A percentile compares a stretch with the other conserved stretches of the same genome.
Evolutionary conservation across 92 coral and sea anemone genomes (phyloP).

Genomic region (Epizoanthus ramosus): DNA sequence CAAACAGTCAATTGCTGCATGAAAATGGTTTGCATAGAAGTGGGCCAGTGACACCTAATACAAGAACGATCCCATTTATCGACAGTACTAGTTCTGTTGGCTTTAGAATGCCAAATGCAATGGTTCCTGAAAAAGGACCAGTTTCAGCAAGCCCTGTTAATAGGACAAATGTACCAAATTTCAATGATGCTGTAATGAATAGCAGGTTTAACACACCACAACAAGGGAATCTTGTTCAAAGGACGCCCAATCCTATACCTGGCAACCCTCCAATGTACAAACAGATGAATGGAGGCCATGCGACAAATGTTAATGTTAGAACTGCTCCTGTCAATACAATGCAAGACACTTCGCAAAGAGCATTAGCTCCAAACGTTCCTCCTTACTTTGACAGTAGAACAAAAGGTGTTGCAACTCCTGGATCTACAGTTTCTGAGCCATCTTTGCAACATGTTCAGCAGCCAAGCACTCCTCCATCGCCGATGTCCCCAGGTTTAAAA

Average conservation of each 20-base stretch:
- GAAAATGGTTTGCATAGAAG: constrained; percentile 33
- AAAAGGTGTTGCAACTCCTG: constrained; percentile 64
- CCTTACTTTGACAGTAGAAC: constrained; percentile 67
- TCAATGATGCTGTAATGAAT: neutral
- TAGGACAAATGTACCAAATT: constrained; percentile 12
- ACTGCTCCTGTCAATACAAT: constrained; percentile 12
- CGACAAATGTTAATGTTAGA: neutral
- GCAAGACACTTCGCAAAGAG: constrained; percentile 2
- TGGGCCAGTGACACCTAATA: neutral
- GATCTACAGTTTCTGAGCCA: constrained; percentile 58
- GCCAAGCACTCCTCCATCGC: constrained; percentile 39
- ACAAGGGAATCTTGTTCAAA: constrained; percentile 14
- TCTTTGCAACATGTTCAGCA: constrained; percentile 55
- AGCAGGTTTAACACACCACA: constrained; percentile 12
- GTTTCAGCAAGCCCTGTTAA: neutral
- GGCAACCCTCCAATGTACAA: constrained; percentile 7
- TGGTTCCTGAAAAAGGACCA: constrained; percentile 22
- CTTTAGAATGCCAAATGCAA: constrained; percentile 16
- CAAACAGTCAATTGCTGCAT: constrained; percentile 23
- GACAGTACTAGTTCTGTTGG: constrained; percentile 12
- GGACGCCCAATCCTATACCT: neutral
- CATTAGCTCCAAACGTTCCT: constrained; percentile 47
- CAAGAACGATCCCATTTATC: neutral
- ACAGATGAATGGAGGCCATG: constrained; percentile 28
- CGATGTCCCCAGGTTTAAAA: constrained; percentile 46